Conservation (phyloP, 2,888 invertebrate species). For the Reticulitermes lucifugus region DNA sequence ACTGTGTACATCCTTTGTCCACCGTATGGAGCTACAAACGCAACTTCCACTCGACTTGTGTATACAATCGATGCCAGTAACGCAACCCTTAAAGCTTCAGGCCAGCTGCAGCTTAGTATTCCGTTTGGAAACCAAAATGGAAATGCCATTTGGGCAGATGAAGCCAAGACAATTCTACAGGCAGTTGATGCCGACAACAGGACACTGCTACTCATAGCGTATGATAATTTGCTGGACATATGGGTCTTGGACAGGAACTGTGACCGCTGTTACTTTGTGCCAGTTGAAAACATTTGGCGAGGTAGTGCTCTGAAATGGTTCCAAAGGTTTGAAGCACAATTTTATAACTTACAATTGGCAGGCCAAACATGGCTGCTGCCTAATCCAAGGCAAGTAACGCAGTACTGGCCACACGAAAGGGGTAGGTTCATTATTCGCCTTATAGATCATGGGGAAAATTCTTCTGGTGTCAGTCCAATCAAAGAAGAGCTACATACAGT, state of each 20-base stretch:
- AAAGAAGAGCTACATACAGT: constrained; percentile 5
- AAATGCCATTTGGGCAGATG: constrained; percentile 46
- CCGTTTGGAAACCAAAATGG: constrained; percentile 24
- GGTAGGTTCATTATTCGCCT: constrained; percentile 52
- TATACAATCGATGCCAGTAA: constrained; percentile 39
- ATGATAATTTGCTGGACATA: constrained; percentile 44
- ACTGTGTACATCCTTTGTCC: constrained; percentile 45
- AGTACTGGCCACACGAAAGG: constrained; percentile 52
- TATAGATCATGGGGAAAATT: constrained; percentile 11
- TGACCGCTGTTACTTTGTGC: constrained; percentile 22
- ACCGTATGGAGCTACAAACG: constrained; percentile 32
- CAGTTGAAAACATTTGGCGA: constrained; percentile 50
- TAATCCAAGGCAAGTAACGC: constrained; percentile 42
- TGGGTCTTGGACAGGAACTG: constrained; percentile 45
- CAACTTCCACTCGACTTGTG: constrained; percentile 48
- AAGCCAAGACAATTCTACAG: constrained; percentile 46
- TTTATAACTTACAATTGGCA: constrained; percentile 47
- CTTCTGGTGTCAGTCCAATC: background rate
- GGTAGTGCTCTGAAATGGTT: constrained; percentile 51
- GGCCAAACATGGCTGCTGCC: constrained; percentile 41
- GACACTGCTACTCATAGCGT: constrained; percentile 47
- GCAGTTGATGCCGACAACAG: constrained; percentile 18
- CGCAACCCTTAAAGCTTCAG: constrained; percentile 37
- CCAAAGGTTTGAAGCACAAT: constrained; percentile 44
- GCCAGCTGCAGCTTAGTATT: constrained; percentile 47